Percentiles rank a stretch among this genome's conserved stretches.
These are phyloP conservation scores for Tyto alba DNA, from an alignment of 2,113 vertebrate species.

Conservation along the genomic window DNA sequence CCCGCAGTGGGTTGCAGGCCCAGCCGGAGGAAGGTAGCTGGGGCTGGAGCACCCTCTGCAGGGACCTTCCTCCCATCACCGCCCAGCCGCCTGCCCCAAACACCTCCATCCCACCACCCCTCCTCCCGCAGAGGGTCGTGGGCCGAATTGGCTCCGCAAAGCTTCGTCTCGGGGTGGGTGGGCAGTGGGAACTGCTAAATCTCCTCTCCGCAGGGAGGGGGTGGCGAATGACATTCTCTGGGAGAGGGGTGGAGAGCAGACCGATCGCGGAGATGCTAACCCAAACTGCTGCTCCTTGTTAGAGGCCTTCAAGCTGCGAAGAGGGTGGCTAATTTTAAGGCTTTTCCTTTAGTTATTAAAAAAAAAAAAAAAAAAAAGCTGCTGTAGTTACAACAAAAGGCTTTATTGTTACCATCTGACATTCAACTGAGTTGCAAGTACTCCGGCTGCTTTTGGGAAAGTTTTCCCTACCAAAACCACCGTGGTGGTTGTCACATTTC, in stretches of 20 bases:
- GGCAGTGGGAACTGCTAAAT: rapidly evolving
- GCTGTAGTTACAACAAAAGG: neutral
- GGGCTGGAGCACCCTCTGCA: constrained; percentile 61
- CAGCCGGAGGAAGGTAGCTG: neutral
- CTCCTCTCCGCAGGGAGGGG: neutral
- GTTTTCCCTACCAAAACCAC: neutral
- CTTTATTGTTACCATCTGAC: neutral
- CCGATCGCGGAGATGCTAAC: neutral
- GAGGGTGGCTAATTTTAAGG: neutral
- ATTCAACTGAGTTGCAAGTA: neutral
- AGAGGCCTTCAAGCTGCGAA: no score
- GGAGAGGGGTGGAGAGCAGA: neutral
- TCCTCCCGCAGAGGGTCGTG: rapidly evolving
- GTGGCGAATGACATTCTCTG: rapidly evolving
- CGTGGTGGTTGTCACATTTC: neutral
- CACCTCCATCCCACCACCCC: rapidly evolving
- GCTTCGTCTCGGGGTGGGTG: neutral
- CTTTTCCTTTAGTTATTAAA: neutral
- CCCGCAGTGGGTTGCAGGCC: neutral
- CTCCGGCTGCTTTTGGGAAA: neutral
- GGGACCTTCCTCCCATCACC: neutral
- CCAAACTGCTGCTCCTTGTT: neutral
- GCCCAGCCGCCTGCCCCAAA: neutral
- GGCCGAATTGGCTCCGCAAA: no score
- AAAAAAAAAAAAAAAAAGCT: neutral